Percentiles rank a stretch among this genome's conserved stretches.
Evolutionary conservation across 2,888 invertebrate genomes (phyloP).

Genomic region (Amorpha juglandis): DNA sequence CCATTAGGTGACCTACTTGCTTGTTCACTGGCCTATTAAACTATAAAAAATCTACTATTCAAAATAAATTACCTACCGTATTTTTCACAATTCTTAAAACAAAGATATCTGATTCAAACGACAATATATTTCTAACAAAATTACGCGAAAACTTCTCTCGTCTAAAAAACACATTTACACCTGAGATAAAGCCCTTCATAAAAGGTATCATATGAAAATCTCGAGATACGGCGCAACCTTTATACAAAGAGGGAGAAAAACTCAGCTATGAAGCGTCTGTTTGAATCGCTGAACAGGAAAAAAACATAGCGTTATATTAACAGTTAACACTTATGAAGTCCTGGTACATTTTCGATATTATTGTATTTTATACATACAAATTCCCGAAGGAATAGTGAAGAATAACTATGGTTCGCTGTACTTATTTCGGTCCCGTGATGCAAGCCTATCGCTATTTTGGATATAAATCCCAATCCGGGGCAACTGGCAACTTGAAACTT

Average conservation of each 20-base stretch:
- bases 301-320: slow-evolving; percentile 53
- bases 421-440: no score
- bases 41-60: no score
- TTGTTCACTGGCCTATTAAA: no score
- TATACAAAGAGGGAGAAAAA: slow-evolving; percentile 43
- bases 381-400: not conserved
- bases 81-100: not conserved
- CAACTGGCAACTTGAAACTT: no score
- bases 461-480: no score
- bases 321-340: slow-evolving; percentile 26
- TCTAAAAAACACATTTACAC: slow-evolving; percentile 25
- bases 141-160: slow-evolving; percentile 7
- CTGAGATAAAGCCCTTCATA: slow-evolving; percentile 35
- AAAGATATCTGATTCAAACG: not conserved
- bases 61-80: not conserved
- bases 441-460: no score
- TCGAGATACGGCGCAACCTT: slow-evolving; percentile 42
- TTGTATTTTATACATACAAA: not conserved
- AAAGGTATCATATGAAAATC: slow-evolving; percentile 53
- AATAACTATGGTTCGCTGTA: no score
- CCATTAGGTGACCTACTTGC: no score
- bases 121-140: slow-evolving; percentile 4
- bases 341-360: slow-evolving; percentile 36
- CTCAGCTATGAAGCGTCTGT: slow-evolving; percentile 45
- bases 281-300: slow-evolving; percentile 51